Evolutionary conservation across 2,888 invertebrate species (phyloP), one percentile per base, ranked within the genome.

Genomic region (Nemotelus nigrinus): DNA sequence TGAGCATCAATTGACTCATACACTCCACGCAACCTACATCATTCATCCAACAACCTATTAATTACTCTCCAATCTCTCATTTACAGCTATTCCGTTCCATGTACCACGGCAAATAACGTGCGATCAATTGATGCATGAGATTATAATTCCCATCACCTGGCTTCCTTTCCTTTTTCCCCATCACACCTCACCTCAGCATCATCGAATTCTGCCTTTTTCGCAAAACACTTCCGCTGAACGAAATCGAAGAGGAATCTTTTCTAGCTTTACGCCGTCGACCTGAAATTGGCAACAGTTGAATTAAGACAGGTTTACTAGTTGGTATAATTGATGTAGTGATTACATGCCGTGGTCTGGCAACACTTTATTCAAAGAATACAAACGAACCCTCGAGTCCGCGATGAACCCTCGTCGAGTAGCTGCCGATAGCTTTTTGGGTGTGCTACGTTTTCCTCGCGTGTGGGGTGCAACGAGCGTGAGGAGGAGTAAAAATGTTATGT

Each of bases 321-420:
- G 10, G 60, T 63, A 74, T 74, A 74, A 74, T 74, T 74, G 74
- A 74, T 74, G 63, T 63, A 74, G 70, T 60, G 74, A 60, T 74
- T 60, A 63, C 47, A 60, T 48, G 44, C 60, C 53, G 47, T 60
- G 60, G 48, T 60, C 74, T 74, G 74, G 74, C 74, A 74, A 74
- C 63, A 74, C 74, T 60, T 48, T n/a, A 47, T 47, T 10, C 70
- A 47, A 67, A 67, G 10, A 10, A 2, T 45, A 44, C 48, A 3
- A n/a, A 48, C 48, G n/a, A 50, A 44, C 44, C 44, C 71, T 57
- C 45, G 44, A 58, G 43, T 58, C n/a, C 57, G 57, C 45, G 63
- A 10, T 60, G 74, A 74, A 74, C 74, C 74, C 74, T 63, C 60
- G 70, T 70, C 8, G 50, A 74, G 50, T n/a, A 50, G 48, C 41